Percentiles rank a stretch among this genome's conserved stretches.
Evolutionary conservation across 1,140 invertebrate species (phyloP).

Genomic region (Bicyclus anynana): DNA sequence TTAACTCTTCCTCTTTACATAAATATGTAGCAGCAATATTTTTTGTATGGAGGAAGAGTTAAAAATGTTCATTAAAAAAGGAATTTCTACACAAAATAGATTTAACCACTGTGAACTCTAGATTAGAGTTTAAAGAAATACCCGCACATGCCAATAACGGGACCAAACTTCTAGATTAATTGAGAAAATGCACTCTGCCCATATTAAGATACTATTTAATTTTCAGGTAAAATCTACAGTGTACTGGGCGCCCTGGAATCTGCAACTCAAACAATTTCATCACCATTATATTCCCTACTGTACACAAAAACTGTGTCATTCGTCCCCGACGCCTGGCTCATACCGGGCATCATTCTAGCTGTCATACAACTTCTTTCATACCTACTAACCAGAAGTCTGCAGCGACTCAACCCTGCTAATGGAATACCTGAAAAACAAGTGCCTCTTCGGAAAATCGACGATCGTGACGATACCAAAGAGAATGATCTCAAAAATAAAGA

Average conservation of each 20-base stretch:
- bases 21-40: no score
- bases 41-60: no score
- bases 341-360: slow-evolving; percentile 54
- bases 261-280: slow-evolving; percentile 60
- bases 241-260: slow-evolving; percentile 67
- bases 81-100: no score
- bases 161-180: no score
- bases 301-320: slow-evolving; percentile 60
- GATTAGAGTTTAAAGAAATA: no score
- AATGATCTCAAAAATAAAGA: slow-evolving; percentile 16
- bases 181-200: no score
- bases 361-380: slow-evolving; percentile 57
- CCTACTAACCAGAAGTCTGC: slow-evolving; percentile 43
- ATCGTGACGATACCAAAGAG: slow-evolving; percentile 24
- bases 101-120: no score
- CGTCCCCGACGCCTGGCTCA: slow-evolving; percentile 59
- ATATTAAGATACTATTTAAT: slow-evolving; percentile 5
- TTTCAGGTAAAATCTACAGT: slow-evolving; percentile 75
- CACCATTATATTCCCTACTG: slow-evolving; percentile 59
- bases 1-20: no score
- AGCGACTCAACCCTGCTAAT: slow-evolving; percentile 10
- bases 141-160: no score
- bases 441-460: slow-evolving; percentile 12
- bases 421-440: slow-evolving; percentile 25
- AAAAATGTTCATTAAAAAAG: no score